Percentiles rank a stretch among this genome's conserved stretches.
Evolutionary conservation across 1,140 invertebrate species (phyloP).

Genomic region (Euschistus heros): DNA sequence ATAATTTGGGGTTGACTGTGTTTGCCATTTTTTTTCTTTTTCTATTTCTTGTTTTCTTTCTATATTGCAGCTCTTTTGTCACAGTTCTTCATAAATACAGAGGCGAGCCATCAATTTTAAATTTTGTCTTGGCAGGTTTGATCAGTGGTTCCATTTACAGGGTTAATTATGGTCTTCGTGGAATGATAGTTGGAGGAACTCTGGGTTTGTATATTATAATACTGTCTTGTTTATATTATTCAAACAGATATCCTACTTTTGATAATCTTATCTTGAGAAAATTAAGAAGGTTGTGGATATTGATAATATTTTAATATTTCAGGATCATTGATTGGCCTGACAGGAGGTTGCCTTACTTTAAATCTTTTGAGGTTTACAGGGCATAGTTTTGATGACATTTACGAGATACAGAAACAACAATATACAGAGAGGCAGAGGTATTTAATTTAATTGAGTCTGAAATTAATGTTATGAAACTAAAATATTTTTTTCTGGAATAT

Average conservation of each 20-base stretch:
- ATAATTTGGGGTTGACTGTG: no score
- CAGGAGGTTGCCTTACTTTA: conserved; percentile 12
- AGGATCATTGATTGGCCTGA: conserved; percentile 20
- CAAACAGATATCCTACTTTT: not conserved
- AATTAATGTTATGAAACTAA: no score
- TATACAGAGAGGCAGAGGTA: conserved; percentile 12
- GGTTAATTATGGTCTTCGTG: conserved; percentile 18
- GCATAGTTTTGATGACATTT: conserved; percentile 17
- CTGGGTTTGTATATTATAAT: conserved; percentile 13
- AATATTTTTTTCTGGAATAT: no score
- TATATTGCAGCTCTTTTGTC: conserved; percentile 19
- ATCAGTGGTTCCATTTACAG: conserved; percentile 21
- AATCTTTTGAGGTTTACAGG: conserved; percentile 17
- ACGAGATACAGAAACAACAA: not conserved
- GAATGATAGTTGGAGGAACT: conserved; percentile 16
- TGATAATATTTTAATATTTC: not conserved
- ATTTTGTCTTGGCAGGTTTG: conserved; percentile 15
- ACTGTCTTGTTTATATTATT: not conserved
- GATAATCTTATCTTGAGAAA: not conserved
- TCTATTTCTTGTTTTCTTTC: no score
- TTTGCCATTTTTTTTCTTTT: no score
- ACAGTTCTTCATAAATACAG: conserved; percentile 11
- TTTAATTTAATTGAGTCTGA: no score
- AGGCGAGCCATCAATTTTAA: conserved; percentile 8
- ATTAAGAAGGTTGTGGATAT: not conserved